Percentiles rank a stretch among this genome's conserved stretches.
These are phyloP conservation scores for Trinectes maculatus DNA, from an alignment of 2,113 vertebrate genomes.

Conservation along the genomic window DNA sequence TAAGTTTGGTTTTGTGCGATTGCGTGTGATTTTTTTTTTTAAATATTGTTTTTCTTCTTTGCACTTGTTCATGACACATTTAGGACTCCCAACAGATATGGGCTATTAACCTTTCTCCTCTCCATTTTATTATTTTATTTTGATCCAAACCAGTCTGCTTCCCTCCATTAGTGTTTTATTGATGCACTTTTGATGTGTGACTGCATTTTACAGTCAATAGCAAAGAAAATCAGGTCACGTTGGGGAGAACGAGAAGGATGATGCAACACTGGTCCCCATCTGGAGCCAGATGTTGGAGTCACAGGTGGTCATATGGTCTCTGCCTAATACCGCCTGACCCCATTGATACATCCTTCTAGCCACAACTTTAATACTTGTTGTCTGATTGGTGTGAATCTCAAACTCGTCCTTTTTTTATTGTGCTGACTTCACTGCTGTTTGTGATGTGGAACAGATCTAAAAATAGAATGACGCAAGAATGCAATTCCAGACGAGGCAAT, in stretches of 20 bases:
- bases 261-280: no score
- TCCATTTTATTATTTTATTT: neutral
- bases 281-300: no score
- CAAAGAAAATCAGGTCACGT: no score
- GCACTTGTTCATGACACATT: conserved; percentile 3
- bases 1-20: neutral
- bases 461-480: neutral
- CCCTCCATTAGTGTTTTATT: neutral
- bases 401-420: no score
- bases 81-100: neutral
- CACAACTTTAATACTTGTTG: no score
- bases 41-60: neutral
- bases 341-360: no score
- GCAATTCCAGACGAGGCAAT: neutral
- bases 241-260: no score
- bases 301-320: no score
- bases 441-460: neutral
- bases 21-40: neutral
- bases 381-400: no score
- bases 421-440: neutral
- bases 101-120: neutral
- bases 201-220: no score
- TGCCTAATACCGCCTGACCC: no score
- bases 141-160: neutral
- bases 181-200: neutral